phyloP scores from a whole-genome alignment of 2,888 invertebrate species.

The Micoletzkya japonica region DNA sequence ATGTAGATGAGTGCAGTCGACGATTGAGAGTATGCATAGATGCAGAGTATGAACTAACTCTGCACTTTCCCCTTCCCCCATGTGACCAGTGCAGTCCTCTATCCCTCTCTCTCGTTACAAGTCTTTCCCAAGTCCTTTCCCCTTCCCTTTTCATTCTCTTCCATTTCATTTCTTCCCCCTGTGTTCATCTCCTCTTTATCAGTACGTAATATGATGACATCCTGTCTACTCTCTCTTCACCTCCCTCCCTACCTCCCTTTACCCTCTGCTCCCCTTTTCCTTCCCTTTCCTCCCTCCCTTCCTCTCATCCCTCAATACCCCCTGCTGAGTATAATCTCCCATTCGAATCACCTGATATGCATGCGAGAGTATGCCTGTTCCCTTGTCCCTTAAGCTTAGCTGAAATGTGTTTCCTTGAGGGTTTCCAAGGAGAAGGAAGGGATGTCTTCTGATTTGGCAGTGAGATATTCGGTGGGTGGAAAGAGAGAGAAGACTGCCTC shows the following conservation, averaged over 20 bases:
- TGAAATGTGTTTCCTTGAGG: not conserved
- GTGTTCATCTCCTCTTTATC: not conserved
- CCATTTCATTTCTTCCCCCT: constrained; percentile 13
- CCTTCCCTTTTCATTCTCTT: not conserved
- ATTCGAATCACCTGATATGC: no score
- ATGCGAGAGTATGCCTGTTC: not conserved
- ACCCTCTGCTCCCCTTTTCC: constrained; percentile 1
- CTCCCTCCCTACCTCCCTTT: not conserved
- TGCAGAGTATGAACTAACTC: no score
- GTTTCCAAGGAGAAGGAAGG: no score
- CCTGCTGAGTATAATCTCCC: not conserved
- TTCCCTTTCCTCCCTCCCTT: not conserved
- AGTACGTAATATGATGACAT: not conserved
- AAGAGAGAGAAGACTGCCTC: constrained; percentile 31
- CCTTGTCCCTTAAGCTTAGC: not conserved
- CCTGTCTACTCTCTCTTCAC: not conserved
- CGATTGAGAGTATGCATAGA: no score
- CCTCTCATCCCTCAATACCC: constrained; percentile 4
- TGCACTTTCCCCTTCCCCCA: constrained; percentile 9
- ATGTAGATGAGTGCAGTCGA: no score
- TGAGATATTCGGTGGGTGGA: constrained; percentile 31
- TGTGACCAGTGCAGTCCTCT: no score
- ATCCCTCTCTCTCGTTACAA: constrained; percentile 9
- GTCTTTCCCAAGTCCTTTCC: not conserved
- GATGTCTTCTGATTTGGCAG: constrained; percentile 33